Percentiles rank a stretch among this genome's conserved stretches.
Conservation (phyloP, 2,888 invertebrate genomes). For the Chrysopilus asiliformis region DNA sequence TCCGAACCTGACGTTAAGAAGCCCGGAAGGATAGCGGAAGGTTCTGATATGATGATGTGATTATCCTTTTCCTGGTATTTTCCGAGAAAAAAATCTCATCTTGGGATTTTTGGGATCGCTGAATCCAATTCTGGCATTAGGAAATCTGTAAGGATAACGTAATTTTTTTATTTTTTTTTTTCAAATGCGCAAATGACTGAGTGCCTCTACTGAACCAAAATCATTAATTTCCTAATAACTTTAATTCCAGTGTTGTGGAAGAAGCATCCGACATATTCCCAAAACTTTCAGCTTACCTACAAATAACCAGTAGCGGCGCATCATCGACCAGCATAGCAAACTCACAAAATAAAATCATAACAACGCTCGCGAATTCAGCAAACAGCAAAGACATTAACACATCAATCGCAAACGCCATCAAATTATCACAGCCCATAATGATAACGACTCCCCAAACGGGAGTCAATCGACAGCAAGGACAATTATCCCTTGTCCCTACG, state of each 20-base stretch:
- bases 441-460: conserved; percentile 6
- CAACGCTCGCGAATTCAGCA: conserved; percentile 9
- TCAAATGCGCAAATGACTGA: no score
- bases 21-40: no score
- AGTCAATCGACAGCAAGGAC: conserved; percentile 18
- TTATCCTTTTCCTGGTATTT: no score
- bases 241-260: conserved; percentile 11
- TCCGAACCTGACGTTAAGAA: no score
- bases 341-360: conserved; percentile 11
- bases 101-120: no score
- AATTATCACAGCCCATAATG: conserved; percentile 13
- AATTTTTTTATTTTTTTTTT: no score
- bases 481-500: conserved; percentile 35
- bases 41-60: no score
- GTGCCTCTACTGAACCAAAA: no score
- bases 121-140: no score
- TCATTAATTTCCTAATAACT: no score
- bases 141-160: no score
- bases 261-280: conserved; percentile 14
- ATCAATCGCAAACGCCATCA: conserved; percentile 9
- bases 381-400: conserved; percentile 5
- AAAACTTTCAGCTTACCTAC: conserved; percentile 20
- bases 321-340: not conserved
- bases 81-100: no score
- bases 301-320: conserved; percentile 20